phyloP scores from a whole-genome alignment of 2,797 vertebrate genomes.

The Micropoecilia bifurca region DNA sequence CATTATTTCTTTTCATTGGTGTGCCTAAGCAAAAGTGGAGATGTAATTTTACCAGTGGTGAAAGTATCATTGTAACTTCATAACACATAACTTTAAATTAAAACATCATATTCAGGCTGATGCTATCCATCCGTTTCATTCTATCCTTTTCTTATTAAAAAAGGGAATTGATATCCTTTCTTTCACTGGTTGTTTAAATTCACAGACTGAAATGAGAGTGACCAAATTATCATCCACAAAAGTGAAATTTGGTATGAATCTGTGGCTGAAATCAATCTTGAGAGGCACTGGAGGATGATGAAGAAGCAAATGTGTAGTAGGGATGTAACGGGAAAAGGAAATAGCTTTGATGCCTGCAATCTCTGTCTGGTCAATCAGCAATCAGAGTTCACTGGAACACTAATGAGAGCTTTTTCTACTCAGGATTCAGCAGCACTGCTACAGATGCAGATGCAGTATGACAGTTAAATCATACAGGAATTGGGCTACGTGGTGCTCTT shows the following conservation, averaged over 20 bases:
- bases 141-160: neutral
- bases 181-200: conserved; percentile 21
- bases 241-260: conserved; percentile 15
- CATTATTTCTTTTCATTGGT: conserved; percentile 33
- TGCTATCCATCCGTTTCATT: neutral
- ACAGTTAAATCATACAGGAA: conserved; percentile 60
- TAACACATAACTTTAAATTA: conserved; percentile 18
- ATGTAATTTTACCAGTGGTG: conserved; percentile 7
- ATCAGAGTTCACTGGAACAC: conserved; percentile 65
- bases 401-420: conserved; percentile 70
- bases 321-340: conserved; percentile 61
- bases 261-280: neutral
- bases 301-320: conserved; percentile 39
- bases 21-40: conserved; percentile 30
- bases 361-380: conserved; percentile 74
- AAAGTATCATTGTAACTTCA: conserved; percentile 2
- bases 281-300: conserved; percentile 24
- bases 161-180: conserved; percentile 3
- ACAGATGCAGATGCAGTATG: conserved; percentile 67
- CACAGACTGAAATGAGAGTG: conserved; percentile 10
- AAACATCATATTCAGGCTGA: neutral
- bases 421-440: conserved; percentile 48
- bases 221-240: conserved; percentile 12
- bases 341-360: conserved; percentile 62
- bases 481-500: conserved; percentile 22